Conservation (phyloP, 2,888 invertebrate species). For the Dryococelus australis region DNA sequence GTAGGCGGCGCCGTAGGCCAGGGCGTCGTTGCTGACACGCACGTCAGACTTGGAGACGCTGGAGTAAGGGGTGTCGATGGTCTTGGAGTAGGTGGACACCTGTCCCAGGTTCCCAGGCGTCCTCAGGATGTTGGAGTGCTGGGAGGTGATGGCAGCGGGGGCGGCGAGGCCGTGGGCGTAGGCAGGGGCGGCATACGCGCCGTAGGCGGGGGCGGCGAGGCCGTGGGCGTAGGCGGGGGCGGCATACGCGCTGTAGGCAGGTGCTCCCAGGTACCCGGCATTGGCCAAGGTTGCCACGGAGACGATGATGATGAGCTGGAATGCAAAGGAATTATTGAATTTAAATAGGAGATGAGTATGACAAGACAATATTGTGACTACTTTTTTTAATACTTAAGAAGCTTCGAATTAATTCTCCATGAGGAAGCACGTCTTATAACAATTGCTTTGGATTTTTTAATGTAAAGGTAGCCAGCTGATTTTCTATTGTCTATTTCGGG, state of each 20-base stretch:
- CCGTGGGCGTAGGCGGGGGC: background rate
- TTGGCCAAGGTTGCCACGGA: conserved; percentile 50
- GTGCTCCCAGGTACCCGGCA: conserved; percentile 45
- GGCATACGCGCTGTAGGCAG: no score
- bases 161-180: conserved; percentile 27
- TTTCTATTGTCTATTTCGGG: no score
- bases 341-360: no score
- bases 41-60: conserved; percentile 75
- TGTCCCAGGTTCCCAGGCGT: conserved; percentile 71
- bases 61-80: conserved; percentile 75
- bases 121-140: conserved; percentile 56
- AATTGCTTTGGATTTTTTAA: no score
- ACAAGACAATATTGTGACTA: no score
- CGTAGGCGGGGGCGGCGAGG: conserved; percentile 39
- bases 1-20: conserved; percentile 38
- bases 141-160: conserved; percentile 45
- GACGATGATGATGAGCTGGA: conserved; percentile 43
- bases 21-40: conserved; percentile 60
- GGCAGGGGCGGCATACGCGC: no score
- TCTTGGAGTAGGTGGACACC: conserved; percentile 73
- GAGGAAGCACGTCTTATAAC: no score
- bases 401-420: no score
- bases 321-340: background rate
- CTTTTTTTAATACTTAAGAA: no score
- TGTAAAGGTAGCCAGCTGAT: no score